Percentiles rank a stretch among this genome's conserved stretches.
Conservation (phyloP, 2,113 vertebrate genomes). For the Tinamus guttatus region DNA sequence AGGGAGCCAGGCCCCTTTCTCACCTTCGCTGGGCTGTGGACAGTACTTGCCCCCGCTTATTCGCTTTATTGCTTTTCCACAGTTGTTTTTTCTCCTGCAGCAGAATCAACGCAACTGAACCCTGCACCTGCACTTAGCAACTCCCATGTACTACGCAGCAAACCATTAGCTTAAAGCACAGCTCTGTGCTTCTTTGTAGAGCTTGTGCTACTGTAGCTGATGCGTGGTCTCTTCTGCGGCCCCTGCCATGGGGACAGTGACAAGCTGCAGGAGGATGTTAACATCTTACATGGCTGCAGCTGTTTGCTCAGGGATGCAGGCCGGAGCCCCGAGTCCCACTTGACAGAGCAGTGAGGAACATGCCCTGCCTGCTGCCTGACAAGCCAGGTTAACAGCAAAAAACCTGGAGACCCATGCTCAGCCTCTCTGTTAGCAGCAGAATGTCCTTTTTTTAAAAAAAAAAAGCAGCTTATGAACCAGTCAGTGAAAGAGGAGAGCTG, state of each 20-base stretch:
- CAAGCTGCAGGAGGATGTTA: neutral
- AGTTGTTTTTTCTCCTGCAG: neutral
- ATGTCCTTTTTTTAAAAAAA: neutral
- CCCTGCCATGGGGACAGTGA: neutral
- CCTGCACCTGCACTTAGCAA: neutral
- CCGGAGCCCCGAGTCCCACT: neutral
- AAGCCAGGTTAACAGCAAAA: neutral
- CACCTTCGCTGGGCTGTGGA: neutral
- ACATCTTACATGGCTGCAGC: neutral
- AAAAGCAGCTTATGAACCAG: neutral
- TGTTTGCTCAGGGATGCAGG: neutral
- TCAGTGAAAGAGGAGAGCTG: neutral
- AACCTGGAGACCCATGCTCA: neutral
- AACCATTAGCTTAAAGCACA: neutral
- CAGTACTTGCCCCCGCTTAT: neutral
- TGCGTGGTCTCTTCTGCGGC: neutral
- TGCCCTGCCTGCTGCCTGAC: neutral
- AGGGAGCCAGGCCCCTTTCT: neutral
- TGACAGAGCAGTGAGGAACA: neutral
- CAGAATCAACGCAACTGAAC: neutral
- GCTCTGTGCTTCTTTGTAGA: neutral
- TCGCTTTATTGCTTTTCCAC: neutral
- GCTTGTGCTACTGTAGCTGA: neutral
- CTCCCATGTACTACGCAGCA: neutral
- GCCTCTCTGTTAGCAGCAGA: neutral